Evolutionary conservation across 2,113 vertebrate genomes (phyloP).

Genomic region (Phyllostomus hastatus): DNA sequence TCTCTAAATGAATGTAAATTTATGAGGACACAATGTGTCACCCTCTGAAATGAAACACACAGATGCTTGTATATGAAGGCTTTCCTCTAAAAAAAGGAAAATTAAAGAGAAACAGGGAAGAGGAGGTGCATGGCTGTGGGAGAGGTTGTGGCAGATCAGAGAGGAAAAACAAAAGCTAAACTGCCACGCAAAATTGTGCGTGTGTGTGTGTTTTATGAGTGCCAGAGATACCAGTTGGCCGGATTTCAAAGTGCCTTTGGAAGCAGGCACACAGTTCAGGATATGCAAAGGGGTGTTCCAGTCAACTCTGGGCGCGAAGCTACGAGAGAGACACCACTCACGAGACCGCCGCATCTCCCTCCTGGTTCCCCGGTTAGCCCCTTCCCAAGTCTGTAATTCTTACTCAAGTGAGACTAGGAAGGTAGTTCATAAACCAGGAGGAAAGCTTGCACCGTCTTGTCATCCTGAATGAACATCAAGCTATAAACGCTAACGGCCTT

Average conservation of each 20-base stretch:
- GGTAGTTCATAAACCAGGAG: not conserved
- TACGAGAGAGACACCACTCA: not conserved
- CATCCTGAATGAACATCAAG: not conserved
- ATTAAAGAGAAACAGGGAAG: not conserved
- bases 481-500: no score
- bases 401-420: not conserved
- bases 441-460: fast-evolving
- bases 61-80: not conserved
- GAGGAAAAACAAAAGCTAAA: not conserved
- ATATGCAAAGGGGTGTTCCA: not conserved
- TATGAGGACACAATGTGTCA: not conserved
- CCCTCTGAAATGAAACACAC: not conserved
- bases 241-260: not conserved
- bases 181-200: not conserved
- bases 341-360: not conserved
- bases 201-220: not conserved
- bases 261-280: not conserved
- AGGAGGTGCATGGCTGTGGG: not conserved
- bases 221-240: not conserved
- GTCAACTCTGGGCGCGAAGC: not conserved
- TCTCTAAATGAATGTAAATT: not conserved
- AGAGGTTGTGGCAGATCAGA: not conserved
- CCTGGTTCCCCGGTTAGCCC: not conserved
- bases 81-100: not conserved
- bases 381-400: not conserved